A percentile compares a stretch with the other conserved stretches of the same genome.
Conservation (phyloP, 2,797 vertebrate species). For the Ceyx erithaca region DNA sequence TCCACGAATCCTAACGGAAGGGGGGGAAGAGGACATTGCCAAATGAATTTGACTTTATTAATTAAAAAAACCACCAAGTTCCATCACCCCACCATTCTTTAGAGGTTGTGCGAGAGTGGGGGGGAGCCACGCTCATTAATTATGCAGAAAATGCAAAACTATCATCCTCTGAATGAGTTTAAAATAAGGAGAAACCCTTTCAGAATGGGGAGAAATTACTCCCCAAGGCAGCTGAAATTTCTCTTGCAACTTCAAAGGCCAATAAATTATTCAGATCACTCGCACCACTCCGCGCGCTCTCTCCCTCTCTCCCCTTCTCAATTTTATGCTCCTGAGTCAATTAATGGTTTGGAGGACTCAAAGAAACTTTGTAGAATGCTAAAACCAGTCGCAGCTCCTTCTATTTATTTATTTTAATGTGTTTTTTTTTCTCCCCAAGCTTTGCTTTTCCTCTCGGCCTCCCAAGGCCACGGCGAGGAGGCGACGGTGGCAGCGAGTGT, state of each 20-base stretch:
- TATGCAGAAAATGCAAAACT: conserved; percentile 69
- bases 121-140: conserved; percentile 52
- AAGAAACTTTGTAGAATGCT: conserved; percentile 59
- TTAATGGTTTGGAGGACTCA: conserved; percentile 62
- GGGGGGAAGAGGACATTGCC: neutral
- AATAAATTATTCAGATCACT: conserved; percentile 76
- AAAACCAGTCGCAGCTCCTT: conserved; percentile 44
- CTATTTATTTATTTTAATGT: conserved; percentile 1
- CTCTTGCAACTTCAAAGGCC: conserved; percentile 78
- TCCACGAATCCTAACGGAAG: neutral
- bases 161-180: conserved; percentile 65
- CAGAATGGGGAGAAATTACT: conserved; percentile 65
- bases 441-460: conserved; percentile 14
- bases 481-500: no score
- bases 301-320: conserved; percentile 53
- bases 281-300: neutral
- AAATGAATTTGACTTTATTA: conserved; percentile 67
- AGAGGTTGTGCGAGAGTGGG: conserved; percentile 1
- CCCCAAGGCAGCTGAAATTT: conserved; percentile 77
- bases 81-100: conserved; percentile 13
- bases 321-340: conserved; percentile 70
- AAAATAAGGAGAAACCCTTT: conserved; percentile 72
- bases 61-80: conserved; percentile 55
- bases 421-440: neutral
- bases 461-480: neutral